Base-by-base conservation (phyloP, 2,797 vertebrate genomes). In the Enteromius argenteus region DNA sequence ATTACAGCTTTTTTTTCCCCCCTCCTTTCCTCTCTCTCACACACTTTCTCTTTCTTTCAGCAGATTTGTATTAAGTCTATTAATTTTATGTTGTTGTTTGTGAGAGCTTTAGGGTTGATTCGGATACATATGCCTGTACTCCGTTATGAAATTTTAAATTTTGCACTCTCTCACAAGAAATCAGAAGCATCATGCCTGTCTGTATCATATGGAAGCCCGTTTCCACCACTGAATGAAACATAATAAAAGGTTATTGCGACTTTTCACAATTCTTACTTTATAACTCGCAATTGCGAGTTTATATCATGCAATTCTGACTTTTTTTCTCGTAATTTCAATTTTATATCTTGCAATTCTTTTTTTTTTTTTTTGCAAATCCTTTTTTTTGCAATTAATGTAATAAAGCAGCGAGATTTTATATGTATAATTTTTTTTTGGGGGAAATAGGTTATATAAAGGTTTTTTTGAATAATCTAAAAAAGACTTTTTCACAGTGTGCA, bases 1-100 rank as follows among this genome's bases (percentile, higher is more conserved):
- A 49, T 87, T 84, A 74, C 77, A 2, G 21, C 68, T 56, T n/a
- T 84, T 84, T 73, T 51, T 17, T 23, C 74, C 1, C 27, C 27
- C 27, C 19, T 13, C 51, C 72, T 32, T 64, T 19, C 46, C 37
- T 39, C 30, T 32, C 17, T 56, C 23, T n/a, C 14, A 49, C 21
- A 39, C 39, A 1, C 37, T 5, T 44, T 62, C 53, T 44, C 74
- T 84, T 66, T 69, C 73, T 46, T 58, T 53, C 81, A 56, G 44
- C 73, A 27, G 10, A 71, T 37, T 39, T 62, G 17, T 15, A 66
- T 77, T 30, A 67, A 60, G 14, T 44, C 32, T 8, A 23, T 69
- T 46, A 1, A 27, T 30, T 67, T 17, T 6, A 23, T 77, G 17
- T n/a, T 44, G 23, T 32, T 62, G 14, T 64, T 64, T 64, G 14